Conservation (phyloP, 2,888 invertebrate species). For the Cheilosia soror region DNA sequence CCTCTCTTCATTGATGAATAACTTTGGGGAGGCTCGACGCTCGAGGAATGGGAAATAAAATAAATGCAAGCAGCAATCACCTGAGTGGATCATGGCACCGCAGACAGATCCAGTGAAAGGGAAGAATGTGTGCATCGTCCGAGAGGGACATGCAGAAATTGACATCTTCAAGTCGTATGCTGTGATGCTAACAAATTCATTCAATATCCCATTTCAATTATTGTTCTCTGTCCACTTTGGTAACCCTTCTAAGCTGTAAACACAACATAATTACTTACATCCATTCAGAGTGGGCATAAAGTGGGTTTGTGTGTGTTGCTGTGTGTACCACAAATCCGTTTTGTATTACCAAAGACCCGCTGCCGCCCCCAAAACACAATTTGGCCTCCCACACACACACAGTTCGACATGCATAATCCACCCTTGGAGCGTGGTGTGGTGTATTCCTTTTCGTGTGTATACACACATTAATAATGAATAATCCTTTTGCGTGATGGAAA, state of each 20-base stretch:
- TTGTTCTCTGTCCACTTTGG: background rate
- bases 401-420: conserved; percentile 1
- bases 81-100: background rate
- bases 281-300: background rate
- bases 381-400: background rate
- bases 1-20: conserved; percentile 12
- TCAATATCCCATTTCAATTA: too few relatives aligned
- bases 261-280: conserved; percentile 27
- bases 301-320: too few relatives aligned
- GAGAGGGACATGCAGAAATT: too few relatives aligned
- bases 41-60: background rate
- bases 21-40: background rate
- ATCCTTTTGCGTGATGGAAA: conserved; percentile 38
- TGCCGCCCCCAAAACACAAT: too few relatives aligned
- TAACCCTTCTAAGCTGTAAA: conserved; percentile 10
- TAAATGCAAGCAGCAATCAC: conserved; percentile 10
- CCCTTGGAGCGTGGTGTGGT: conserved; percentile 13
- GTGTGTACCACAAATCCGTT: conserved; percentile 7
- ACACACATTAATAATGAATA: conserved; percentile 42
- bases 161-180: too few relatives aligned
- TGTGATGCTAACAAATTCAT: too few relatives aligned
- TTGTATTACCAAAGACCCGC: background rate
- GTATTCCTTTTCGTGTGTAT: background rate
- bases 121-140: background rate
- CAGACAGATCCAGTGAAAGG: background rate